Conservation (phyloP, 1,140 invertebrate genomes). For the Alviniconcha marisindica region DNA sequence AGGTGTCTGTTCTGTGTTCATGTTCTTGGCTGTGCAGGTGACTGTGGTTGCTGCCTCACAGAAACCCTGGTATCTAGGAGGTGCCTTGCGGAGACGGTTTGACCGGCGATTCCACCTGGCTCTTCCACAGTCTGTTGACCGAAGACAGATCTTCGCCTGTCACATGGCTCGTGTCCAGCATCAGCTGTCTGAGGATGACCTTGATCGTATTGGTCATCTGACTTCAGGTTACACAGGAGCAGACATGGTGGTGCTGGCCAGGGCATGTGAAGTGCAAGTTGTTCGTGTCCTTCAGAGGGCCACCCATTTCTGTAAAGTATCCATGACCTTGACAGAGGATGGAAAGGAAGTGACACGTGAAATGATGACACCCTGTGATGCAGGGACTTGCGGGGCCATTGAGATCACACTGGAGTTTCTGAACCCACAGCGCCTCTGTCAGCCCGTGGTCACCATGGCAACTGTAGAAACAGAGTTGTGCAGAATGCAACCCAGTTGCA, state of each 20-base stretch:
- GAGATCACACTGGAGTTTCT: slow-evolving; percentile 2
- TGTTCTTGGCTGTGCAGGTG: not conserved
- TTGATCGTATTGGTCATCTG: not conserved
- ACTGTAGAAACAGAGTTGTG: not conserved
- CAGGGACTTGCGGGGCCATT: not conserved
- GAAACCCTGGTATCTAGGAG: slow-evolving; percentile 2
- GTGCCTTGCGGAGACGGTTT: not conserved
- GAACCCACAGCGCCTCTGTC: not conserved
- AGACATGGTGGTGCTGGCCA: not conserved
- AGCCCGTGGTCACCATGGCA: not conserved
- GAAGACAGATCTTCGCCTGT: not conserved
- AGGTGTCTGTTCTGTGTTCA: no score
- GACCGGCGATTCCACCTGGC: not conserved
- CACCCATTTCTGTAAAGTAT: not conserved
- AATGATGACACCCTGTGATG: not conserved
- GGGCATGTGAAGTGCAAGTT: not conserved
- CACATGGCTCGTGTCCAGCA: not conserved
- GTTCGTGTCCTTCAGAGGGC: not conserved
- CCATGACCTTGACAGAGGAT: not conserved
- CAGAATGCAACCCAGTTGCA: not conserved
- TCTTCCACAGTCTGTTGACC: not conserved
- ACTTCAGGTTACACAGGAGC: not conserved
- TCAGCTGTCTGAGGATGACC: not conserved
- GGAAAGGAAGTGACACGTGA: not conserved
- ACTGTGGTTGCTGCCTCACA: not conserved